Percentiles rank a stretch among this genome's conserved stretches.
These are phyloP conservation scores for Ypsolopha scabrella DNA, from an alignment of 2,888 invertebrate genomes.

Conservation along the genomic window DNA sequence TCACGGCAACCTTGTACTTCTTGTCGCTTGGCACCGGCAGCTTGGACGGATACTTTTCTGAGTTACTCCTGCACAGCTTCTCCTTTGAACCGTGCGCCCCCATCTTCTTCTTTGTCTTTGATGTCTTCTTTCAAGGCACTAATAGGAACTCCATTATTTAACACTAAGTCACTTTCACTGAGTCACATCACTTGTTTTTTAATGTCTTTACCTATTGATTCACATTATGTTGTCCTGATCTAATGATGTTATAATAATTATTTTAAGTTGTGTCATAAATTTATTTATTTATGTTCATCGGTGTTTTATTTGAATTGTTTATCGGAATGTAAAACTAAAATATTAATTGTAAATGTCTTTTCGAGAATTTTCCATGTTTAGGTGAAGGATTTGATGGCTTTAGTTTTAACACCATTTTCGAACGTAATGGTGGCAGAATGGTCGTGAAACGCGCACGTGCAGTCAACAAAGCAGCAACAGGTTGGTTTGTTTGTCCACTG, in stretches of 20 bases:
- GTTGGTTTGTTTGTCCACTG: conserved; percentile 28
- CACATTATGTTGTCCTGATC: neutral
- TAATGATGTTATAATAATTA: neutral
- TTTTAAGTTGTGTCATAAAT: conserved; percentile 26
- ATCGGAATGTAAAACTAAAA: neutral
- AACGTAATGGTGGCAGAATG: conserved; percentile 5
- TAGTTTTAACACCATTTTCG: neutral
- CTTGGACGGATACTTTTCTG: conserved; percentile 71
- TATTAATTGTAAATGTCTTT: neutral
- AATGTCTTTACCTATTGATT: neutral
- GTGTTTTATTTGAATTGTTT: neutral
- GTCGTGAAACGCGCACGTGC: conserved; percentile 31
- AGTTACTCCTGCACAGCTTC: conserved; percentile 75
- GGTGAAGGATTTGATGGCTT: neutral
- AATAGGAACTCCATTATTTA: conserved; percentile 26
- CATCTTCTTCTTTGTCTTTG: conserved; percentile 60
- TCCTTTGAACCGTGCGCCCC: conserved; percentile 84
- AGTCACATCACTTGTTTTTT: conserved; percentile 34
- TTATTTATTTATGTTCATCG: conserved; percentile 8
- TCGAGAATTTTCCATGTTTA: neutral
- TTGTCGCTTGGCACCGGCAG: conserved; percentile 67
- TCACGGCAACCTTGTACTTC: conserved; percentile 71
- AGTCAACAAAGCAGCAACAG: conserved; percentile 44
- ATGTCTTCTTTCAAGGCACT: conserved; percentile 7
- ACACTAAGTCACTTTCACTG: conserved; percentile 18